phyloP scores from a whole-genome alignment of 2,797 vertebrate genomes.

The Aeoliscus strigatus region DNA sequence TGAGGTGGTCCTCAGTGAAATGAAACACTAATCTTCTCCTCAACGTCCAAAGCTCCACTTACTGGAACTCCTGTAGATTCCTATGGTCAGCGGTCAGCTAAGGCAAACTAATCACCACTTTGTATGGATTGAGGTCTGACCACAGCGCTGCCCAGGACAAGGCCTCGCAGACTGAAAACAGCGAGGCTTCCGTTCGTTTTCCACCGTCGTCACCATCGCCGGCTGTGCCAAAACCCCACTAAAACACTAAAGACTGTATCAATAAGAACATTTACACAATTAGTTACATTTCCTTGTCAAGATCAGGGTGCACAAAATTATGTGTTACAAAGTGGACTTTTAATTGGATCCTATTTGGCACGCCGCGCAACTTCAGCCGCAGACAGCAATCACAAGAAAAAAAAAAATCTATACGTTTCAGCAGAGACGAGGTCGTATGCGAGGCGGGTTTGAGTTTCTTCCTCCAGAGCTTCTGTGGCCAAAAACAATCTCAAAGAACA shows the following conservation, averaged over 20 bases:
- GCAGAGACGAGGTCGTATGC: slow-evolving; percentile 65
- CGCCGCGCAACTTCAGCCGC: slow-evolving; percentile 32
- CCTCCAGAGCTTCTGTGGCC: slow-evolving; percentile 64
- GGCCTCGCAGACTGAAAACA: slow-evolving; percentile 55
- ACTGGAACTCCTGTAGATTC: slow-evolving; percentile 67
- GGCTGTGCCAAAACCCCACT: slow-evolving; percentile 35
- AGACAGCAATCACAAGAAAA: slow-evolving; percentile 44
- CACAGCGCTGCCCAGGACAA: slow-evolving; percentile 53
- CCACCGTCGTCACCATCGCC: slow-evolving; percentile 54
- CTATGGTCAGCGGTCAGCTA: slow-evolving; percentile 61
- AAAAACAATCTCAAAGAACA: slow-evolving; percentile 75
- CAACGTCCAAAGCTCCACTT: slow-evolving; percentile 57
- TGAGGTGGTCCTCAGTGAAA: slow-evolving; percentile 50
- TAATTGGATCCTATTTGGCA: slow-evolving; percentile 65
- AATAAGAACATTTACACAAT: slow-evolving; percentile 47
- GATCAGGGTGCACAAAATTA: slow-evolving; percentile 21
- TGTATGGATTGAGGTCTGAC: slow-evolving; percentile 57
- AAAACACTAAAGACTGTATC: slow-evolving; percentile 53
- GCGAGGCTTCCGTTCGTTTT: slow-evolving; percentile 40
- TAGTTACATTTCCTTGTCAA: slow-evolving; percentile 44
- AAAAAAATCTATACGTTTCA: slow-evolving; percentile 67
- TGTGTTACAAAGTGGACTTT: slow-evolving; percentile 40
- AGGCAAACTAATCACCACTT: slow-evolving; percentile 70
- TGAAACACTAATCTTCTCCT: slow-evolving; percentile 55
- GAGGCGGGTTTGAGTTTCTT: slow-evolving; percentile 75